Base-by-base conservation (phyloP, 1,140 invertebrate species). In the Polypedilum pembai region DNA sequence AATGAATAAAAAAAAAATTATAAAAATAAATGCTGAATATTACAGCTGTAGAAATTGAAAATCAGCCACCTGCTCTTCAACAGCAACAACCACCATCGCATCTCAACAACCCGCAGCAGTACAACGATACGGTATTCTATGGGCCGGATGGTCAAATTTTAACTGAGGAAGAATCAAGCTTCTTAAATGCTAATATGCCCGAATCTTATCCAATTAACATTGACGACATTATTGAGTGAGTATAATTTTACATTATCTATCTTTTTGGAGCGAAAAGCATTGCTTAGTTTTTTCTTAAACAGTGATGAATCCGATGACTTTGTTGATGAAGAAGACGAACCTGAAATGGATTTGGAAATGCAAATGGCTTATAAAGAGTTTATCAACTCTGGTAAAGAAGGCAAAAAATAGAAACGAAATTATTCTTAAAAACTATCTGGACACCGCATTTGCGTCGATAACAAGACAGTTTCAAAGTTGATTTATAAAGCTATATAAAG, bases 331-430 rank as follows among this genome's bases (percentile, higher is more conserved):
- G 83, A 85, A 77, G 79, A 84, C 33, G 81, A 82, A 75, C 83
- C 84, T 3, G 85, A 85, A 80, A 86, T 86, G 85, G 83, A 84
- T 75, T 83, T 84, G 77, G 85, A 86, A 76, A 84, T 84, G 75
- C 83, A 84, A 78, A 82, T 78, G 73, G 85, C 83, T 74, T 86
- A 84, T 76, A 81, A 83, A 77, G 82, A 84, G 76, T 86, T 85
- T 77, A 80, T 83, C 72, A 80, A 79, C 74, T 77, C 78, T 4
- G 45, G 45, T 56, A 33, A 33, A 33, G 24, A 33, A 33, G 24
- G 45, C 3, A 56, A 12, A 12, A 56, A 56, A 56, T 15, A 56
- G 15, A 12, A n/a, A 15, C 15, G 4, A 56, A 56, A 56, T n/a
- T 15, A 15, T 56, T 33, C 24, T 3, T 33, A 33, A 3, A 5